phyloP scores from a whole-genome alignment of 2,797 vertebrate species.

The Oreortyx pictus region DNA sequence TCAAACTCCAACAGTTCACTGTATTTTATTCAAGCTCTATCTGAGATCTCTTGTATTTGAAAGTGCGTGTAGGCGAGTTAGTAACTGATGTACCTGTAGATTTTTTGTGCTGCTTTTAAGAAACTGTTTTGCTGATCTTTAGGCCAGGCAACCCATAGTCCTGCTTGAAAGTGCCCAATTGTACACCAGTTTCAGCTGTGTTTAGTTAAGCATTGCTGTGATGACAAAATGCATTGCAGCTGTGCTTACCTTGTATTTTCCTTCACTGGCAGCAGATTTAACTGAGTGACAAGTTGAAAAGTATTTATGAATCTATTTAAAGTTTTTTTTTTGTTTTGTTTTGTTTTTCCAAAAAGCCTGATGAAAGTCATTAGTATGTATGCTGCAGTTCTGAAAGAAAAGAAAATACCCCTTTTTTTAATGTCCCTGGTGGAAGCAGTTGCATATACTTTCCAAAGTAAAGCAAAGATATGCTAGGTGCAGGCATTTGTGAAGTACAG shows the following conservation, averaged over 20 bases:
- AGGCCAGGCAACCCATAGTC: neutral
- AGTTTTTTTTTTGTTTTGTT: neutral
- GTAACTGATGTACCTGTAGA: neutral
- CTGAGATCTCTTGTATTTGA: neutral
- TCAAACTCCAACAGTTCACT: neutral
- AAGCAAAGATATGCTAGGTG: neutral
- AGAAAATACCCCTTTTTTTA: too few relatives aligned
- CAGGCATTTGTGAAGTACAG: neutral
- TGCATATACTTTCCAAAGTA: neutral
- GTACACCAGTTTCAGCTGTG: neutral
- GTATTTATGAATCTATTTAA: neutral
- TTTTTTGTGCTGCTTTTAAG: neutral
- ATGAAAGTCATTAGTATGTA: neutral
- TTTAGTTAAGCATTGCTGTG: neutral
- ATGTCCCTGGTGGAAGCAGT: neutral
- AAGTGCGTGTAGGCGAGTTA: accelerated
- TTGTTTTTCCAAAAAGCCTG: neutral
- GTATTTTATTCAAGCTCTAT: neutral
- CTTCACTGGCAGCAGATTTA: neutral
- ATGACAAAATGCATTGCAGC: neutral
- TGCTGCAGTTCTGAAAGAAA: neutral
- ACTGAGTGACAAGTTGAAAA: neutral
- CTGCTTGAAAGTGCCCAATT: neutral
- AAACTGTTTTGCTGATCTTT: neutral
- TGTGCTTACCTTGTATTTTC: neutral